A percentile compares a stretch with the other conserved stretches of the same genome.
Conservation (phyloP, 1,140 invertebrate species). For the Drosophila navojoa region DNA sequence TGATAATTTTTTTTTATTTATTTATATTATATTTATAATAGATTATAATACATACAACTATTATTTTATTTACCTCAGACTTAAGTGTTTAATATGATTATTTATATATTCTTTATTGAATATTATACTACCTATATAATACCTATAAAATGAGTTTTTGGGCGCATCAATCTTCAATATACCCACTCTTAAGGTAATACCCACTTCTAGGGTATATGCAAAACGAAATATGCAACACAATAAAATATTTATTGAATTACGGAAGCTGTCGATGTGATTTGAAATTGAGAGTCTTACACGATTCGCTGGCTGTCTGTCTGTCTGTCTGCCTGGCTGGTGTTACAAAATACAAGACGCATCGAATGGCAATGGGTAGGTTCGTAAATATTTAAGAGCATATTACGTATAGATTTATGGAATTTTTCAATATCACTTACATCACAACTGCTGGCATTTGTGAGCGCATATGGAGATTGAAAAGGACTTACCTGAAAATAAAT, state of each 20-base stretch:
- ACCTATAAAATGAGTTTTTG: no score
- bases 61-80: no score
- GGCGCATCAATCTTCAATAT: not conserved
- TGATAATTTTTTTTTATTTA: no score
- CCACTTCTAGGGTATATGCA: constrained; percentile 39
- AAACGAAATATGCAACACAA: constrained; percentile 60
- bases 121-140: no score
- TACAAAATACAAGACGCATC: constrained; percentile 12
- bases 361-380: constrained; percentile 10
- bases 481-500: constrained; percentile 56
- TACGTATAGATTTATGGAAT: constrained; percentile 3
- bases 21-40: no score
- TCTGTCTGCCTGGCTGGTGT: constrained; percentile 18
- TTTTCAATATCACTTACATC: constrained; percentile 16
- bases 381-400: constrained; percentile 6
- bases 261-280: constrained; percentile 70
- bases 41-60: no score
- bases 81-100: no score
- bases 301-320: constrained; percentile 12
- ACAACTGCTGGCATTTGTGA: not conserved
- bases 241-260: constrained; percentile 77
- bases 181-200: not conserved
- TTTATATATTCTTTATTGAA: no score
- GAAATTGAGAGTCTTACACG: constrained; percentile 48
- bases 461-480: constrained; percentile 7